Evolutionary conservation across 2,113 vertebrate genomes (phyloP), one percentile per base, ranked within the genome.

Genomic region (Saimiri boliviensis): DNA sequence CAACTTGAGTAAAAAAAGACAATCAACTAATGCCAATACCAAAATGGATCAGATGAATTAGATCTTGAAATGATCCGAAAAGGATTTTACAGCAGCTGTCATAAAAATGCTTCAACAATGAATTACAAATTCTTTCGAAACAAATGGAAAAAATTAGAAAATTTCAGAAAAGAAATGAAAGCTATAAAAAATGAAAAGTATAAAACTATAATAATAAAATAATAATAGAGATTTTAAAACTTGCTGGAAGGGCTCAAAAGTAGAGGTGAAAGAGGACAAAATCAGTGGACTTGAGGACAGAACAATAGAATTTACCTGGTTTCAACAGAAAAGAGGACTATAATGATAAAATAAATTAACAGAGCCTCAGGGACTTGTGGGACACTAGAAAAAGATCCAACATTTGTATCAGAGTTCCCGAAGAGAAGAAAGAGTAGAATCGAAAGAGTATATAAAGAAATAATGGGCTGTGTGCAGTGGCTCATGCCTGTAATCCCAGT

Each of bases 11-110:
- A 16, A 84, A 74, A 86, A 80, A 73, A 83, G 11, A 71, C 8
- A 63, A 77, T 54, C 52, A 87, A 83, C 8, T 52, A 79, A 93
- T 83, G 68, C n/a, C 37, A 92, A 70, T 73, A 74, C 73, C 70
- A 90, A 68, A 92, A 84, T 70, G 27, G 97, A 94, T 40, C 60
- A 23, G n/a, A 47, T 54, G 21, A 95, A 73, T 87, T 71, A 77
- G 58, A 92, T 45, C 9, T 21, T 54, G n/a, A 30, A 73, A 60
- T 71, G 42, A 52, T 73, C 45, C 37, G 13, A 37, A 91, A 47
- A 82, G 49, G 8, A 92, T 70, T 82, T 83, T 60, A 81, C 79
- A 45, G 45, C n/a, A 86, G 19, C 23, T 76, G 35, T 58, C 32
- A 89, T 45, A 88, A 89, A 96, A 91, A 90, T 73, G 20, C 19